Conservation (phyloP, 2,888 invertebrate species). For the Willowsia nigromaculata region DNA sequence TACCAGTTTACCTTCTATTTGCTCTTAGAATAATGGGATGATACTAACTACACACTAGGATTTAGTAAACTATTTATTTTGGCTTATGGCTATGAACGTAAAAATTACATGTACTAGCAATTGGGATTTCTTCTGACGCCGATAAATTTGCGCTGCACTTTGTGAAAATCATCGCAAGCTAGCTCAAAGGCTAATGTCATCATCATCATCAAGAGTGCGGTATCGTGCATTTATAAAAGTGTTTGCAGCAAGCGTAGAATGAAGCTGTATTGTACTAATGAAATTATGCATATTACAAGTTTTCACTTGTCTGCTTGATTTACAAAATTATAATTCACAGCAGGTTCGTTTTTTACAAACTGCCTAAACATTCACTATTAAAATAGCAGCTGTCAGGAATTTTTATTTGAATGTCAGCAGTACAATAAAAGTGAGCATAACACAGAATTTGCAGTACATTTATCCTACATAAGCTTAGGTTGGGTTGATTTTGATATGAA, state of each 20-base stretch:
- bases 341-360: neutral
- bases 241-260: neutral
- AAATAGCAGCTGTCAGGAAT: neutral
- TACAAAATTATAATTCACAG: neutral
- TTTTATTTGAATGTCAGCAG: neutral
- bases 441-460: too few relatives aligned
- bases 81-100: too few relatives aligned
- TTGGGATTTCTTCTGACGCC: neutral
- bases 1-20: conserved; percentile 10
- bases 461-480: too few relatives aligned
- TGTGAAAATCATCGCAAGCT: neutral
- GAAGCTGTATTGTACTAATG: too few relatives aligned
- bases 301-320: neutral
- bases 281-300: too few relatives aligned
- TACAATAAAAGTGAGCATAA: neutral
- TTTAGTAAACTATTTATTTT: too few relatives aligned
- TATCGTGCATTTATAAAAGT: neutral
- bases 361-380: neutral
- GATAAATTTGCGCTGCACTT: neutral
- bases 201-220: too few relatives aligned
- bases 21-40: neutral
- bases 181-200: too few relatives aligned
- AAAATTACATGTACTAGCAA: neutral
- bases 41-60: too few relatives aligned
- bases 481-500: too few relatives aligned